A percentile compares a stretch with the other conserved stretches of the same genome.
These are phyloP conservation scores for Odontamblyopus rebecca DNA, from an alignment of 2,797 vertebrate species.

Conservation along the genomic window DNA sequence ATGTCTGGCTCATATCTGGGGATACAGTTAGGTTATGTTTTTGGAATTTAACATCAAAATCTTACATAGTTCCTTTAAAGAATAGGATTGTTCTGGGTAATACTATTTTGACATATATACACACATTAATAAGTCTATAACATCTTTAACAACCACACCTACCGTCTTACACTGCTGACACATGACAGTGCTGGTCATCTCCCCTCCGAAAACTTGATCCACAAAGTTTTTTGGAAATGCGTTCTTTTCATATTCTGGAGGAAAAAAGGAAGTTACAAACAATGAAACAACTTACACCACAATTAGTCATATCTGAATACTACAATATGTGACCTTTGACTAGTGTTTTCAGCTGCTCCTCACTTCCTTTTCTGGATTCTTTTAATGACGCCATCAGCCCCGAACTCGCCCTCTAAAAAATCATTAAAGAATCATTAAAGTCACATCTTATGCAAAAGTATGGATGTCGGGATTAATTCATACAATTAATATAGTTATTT, in stretches of 20 bases:
- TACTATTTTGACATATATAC: no score
- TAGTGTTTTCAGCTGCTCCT: conserved; percentile 84
- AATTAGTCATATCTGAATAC: no score
- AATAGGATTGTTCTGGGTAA: no score
- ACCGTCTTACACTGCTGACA: conserved; percentile 94
- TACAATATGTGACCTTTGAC: conserved; percentile 83
- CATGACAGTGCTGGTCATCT: conserved; percentile 94
- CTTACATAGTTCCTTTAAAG: no score
- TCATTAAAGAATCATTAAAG: background rate
- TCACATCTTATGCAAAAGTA: background rate
- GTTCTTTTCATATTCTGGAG: conserved; percentile 89
- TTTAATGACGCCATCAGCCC: conserved; percentile 86
- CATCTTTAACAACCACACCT: conserved; percentile 1
- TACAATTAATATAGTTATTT: no score
- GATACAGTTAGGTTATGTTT: no score
- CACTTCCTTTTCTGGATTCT: conserved; percentile 75
- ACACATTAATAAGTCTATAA: no score
- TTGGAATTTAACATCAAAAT: no score
- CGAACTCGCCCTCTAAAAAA: conserved; percentile 81
- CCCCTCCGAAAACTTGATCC: conserved; percentile 93
- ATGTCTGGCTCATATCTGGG: no score
- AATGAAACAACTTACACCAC: no score
- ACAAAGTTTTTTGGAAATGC: conserved; percentile 85
- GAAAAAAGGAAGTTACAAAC: conserved; percentile 20
- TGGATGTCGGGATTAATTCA: background rate